Base-by-base conservation (phyloP, 2,888 invertebrate species). In the Phaedon cochleariae region DNA sequence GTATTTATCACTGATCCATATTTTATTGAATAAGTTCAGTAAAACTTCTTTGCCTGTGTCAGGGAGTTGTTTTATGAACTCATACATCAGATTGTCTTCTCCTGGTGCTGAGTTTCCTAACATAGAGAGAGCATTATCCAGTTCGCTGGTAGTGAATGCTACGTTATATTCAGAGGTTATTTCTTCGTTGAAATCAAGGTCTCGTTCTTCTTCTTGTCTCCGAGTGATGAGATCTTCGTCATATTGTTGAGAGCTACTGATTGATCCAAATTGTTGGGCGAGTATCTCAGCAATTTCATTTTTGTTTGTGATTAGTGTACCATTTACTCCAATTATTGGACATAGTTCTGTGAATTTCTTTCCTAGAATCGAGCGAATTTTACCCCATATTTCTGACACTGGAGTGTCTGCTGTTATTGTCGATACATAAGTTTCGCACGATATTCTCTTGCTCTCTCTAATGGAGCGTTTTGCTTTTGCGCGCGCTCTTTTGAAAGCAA, bases 311-410 rank as follows among this genome's bases (percentile, higher is more conserved):
- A 41, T 55, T 22, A 54, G 17, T 2, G 9, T 10, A 9, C 41
- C n/a, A 10, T 48, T 37, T 12, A 51, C 26, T 3, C 37, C 48
- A 1, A 59, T 34, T 10, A 37, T n/a, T 26, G 18, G 37, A n/a
- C 22, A 26, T 9, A 7, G 5, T 29, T 17, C 22, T 3, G 22
- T 15, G 9, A 26, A 12, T 6, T 31, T 21, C 1, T 18, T 41
- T 34, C 65, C 62, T 37, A 15, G 12, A 10, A 62, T 59, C 3
- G 53, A 46, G 31, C 37, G 31, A 0, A 59, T 48, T 41, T 62
- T 65, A 10, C 18, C 49, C 59, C 62, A 62, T 7, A 65, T 17
- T 2, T 62, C 45, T 12, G n/a, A 54, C n/a, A n/a, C n/a, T n/a
- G n/a, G n/a, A n/a, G n/a, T n/a, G n/a, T n/a, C 17, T 12, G n/a